phyloP scores from a whole-genome alignment of 2,888 invertebrate species.

The Frankliniella intonsa region DNA sequence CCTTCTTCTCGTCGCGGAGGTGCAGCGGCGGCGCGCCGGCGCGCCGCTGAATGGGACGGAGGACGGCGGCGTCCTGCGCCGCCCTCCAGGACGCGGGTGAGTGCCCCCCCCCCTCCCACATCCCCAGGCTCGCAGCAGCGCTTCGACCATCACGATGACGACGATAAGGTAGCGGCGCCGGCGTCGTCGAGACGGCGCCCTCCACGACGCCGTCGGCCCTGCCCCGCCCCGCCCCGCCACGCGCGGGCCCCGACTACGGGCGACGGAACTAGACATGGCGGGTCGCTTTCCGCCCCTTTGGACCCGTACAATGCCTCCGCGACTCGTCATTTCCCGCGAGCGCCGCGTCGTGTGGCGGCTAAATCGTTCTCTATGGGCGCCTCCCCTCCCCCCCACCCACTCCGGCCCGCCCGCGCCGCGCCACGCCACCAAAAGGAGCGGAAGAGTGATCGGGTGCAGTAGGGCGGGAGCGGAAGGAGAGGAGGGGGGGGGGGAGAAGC shows the following conservation, averaged over 20 bases:
- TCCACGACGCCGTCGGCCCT: background rate
- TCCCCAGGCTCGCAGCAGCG: background rate
- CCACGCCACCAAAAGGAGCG: background rate
- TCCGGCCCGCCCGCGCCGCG: too few species aligned
- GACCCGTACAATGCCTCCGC: too few species aligned
- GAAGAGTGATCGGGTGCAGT: background rate
- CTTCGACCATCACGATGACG: background rate
- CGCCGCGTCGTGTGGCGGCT: too few species aligned
- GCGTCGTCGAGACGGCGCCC: background rate
- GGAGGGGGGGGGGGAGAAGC: background rate
- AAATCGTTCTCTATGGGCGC: too few species aligned
- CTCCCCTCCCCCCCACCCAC: too few species aligned
- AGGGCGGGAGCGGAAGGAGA: background rate
- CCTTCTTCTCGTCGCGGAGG: too few species aligned
- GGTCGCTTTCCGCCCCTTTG: too few species aligned
- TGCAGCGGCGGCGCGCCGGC: background rate
- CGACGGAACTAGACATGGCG: background rate
- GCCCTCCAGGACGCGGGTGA: background rate
- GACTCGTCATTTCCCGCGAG: too few species aligned
- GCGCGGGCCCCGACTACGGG: background rate
- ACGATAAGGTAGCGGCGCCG: background rate
- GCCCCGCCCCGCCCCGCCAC: background rate
- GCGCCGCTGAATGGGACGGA: background rate
- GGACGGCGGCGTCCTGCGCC: background rate
- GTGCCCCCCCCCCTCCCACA: background rate